Evolutionary conservation across 2,888 invertebrate species (phyloP), one percentile per base, ranked within the genome.

Genomic region (Agrenia bidenticulata): DNA sequence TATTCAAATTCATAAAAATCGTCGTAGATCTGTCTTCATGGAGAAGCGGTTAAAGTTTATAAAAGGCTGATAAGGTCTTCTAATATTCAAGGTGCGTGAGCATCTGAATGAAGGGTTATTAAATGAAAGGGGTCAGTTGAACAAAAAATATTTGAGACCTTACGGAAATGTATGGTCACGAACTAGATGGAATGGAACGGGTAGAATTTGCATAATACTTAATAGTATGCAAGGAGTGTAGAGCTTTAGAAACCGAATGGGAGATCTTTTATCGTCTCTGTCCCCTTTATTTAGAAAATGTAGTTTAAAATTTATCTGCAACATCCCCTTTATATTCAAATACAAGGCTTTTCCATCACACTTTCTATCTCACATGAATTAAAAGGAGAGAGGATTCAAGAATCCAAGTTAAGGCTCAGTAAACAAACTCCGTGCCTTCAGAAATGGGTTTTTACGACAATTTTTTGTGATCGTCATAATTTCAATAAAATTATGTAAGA

Each of bases 161-260:
- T 59, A 65, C 60, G 63, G 68, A 68, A 65, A 65, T 63, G 64
- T 59, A 56, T 56, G 51, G 68, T 64, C 68, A 68, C 68, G 68
- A 65, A 62, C 55, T 54, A 54, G 53, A 61, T 45, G 19, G 19
- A 45, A 45, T 45, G 45, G 19, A 19, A 17, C 45, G 5, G 45
- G 4, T 17, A 62, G 4, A 64, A 68, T 68, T 68, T 68, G 64
- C 64, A 68, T 68, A 67, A 61, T 45, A 45, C 45, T 49, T 45
- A 19, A 17, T 45, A 45, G 45, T 45, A 45, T 45, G 45, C 45
- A 45, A 45, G 45, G 19, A n/a, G 4, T 5, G 4, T 5, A 19
- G 45, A 19, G 5, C 19, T 19, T 45, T 32, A 32, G 45, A 45
- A 45, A 45, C 19, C 15, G 4, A n/a, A 4, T 17, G 45, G 45